Evolutionary conservation across 2,797 vertebrate genomes (phyloP).

Genomic region (Australoheros facetus): DNA sequence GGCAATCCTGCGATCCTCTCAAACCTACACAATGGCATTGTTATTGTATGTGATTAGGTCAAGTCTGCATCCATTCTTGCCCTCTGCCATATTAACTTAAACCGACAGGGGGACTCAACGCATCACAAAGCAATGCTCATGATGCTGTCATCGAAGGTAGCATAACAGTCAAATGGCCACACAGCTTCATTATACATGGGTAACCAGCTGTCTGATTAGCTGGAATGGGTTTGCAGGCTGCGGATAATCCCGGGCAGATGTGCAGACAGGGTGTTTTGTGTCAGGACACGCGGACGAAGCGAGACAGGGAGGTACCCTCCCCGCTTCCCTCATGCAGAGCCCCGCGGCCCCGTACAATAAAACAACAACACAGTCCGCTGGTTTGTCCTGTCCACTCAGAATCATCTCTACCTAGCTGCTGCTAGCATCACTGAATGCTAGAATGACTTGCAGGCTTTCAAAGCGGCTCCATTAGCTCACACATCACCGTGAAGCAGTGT

Average conservation of each 20-base stretch:
- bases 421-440: conserved; percentile 60
- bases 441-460: conserved; percentile 73
- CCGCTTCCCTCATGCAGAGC: conserved; percentile 19
- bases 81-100: conserved; percentile 8
- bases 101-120: conserved; percentile 50
- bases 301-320: conserved; percentile 25
- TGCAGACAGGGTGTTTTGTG: conserved; percentile 18
- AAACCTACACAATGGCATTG: not conserved
- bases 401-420: conserved; percentile 41
- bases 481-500: not conserved
- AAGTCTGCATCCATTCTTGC: conserved; percentile 16
- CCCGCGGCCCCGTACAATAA: not conserved
- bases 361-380: conserved; percentile 15
- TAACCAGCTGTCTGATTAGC: conserved; percentile 47
- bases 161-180: conserved; percentile 28
- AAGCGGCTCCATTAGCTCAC: conserved; percentile 19
- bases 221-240: conserved; percentile 29
- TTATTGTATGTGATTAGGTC: conserved; percentile 11
- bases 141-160: conserved; percentile 37
- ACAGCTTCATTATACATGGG: not conserved
- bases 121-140: conserved; percentile 25
- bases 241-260: conserved; percentile 58
- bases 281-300: conserved; percentile 3
- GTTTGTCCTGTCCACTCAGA: conserved; percentile 29
- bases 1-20: not conserved